Conservation (phyloP, 2,888 invertebrate species). For the Caenorhabditis sp. region DNA sequence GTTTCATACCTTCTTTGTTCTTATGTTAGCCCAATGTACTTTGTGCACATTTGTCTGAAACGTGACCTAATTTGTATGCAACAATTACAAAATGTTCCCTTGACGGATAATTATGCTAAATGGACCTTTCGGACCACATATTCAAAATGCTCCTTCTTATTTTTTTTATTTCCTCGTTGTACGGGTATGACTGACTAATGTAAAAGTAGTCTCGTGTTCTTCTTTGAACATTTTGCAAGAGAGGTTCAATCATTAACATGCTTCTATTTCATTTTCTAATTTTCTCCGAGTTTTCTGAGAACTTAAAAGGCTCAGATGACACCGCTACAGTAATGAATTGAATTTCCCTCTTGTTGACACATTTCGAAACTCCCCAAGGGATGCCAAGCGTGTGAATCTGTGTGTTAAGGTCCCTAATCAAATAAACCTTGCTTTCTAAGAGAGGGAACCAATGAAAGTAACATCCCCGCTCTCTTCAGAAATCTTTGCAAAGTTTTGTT, state of each 20-base stretch:
- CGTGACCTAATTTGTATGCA: conserved; percentile 18
- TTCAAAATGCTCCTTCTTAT: not conserved
- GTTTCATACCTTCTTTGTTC: not conserved
- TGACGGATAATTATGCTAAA: conserved; percentile 4
- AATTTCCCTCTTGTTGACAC: no score
- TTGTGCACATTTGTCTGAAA: not conserved
- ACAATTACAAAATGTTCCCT: conserved; percentile 14
- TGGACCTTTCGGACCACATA: conserved; percentile 1
- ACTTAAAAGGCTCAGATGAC: no score
- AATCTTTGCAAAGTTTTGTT: not conserved
- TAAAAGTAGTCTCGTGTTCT: no score
- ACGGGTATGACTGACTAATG: not conserved
- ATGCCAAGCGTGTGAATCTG: no score
- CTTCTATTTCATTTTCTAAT: no score
- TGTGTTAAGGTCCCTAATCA: no score
- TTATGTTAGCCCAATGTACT: not conserved
- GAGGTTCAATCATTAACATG: no score
- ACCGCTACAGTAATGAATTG: no score
- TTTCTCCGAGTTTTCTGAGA: no score
- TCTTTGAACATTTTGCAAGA: no score
- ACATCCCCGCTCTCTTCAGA: not conserved
- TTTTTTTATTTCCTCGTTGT: conserved; percentile 5
- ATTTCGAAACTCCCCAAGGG: no score
- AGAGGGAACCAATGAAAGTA: not conserved
- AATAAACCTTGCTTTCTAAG: no score